Evolutionary conservation across 2,113 vertebrate species (phyloP).

Genomic region (Accipiter virgatus): DNA sequence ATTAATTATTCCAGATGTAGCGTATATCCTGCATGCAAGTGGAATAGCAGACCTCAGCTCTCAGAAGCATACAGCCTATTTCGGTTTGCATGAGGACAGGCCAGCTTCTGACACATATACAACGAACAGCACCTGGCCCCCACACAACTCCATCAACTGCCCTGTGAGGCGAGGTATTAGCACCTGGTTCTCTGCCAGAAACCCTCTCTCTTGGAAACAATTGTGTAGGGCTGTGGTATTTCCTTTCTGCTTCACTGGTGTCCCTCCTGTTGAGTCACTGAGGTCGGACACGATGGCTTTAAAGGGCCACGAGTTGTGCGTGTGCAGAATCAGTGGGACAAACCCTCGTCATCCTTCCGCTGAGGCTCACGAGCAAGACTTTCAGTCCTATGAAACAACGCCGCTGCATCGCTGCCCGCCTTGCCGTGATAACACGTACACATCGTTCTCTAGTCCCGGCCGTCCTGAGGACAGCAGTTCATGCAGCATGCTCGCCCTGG

Average conservation of each 20-base stretch:
- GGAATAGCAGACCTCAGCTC: background rate
- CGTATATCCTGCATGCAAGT: background rate
- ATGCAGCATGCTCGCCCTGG: background rate
- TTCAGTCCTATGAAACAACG: background rate
- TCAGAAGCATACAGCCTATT: background rate
- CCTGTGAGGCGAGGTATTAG: fast-evolving
- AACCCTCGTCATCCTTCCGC: background rate
- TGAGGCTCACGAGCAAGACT: background rate
- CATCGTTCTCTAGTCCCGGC: background rate
- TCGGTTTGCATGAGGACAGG: background rate
- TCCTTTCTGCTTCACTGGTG: background rate
- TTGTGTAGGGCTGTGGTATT: background rate
- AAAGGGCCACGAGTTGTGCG: background rate
- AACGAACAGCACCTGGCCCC: fast-evolving
- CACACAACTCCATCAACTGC: background rate
- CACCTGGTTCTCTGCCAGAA: background rate
- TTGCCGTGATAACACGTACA: background rate
- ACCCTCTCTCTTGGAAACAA: background rate
- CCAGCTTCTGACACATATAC: background rate
- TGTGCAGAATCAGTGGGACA: background rate
- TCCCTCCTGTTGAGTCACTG: background rate
- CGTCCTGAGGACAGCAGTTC: background rate
- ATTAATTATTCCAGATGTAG: slow-evolving; percentile 44
- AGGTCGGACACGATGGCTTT: background rate
- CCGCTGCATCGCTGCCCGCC: background rate